A percentile compares a stretch with the other conserved stretches of the same genome.
Conservation (phyloP, 2,113 vertebrate genomes). For the Archilochus colubris region DNA sequence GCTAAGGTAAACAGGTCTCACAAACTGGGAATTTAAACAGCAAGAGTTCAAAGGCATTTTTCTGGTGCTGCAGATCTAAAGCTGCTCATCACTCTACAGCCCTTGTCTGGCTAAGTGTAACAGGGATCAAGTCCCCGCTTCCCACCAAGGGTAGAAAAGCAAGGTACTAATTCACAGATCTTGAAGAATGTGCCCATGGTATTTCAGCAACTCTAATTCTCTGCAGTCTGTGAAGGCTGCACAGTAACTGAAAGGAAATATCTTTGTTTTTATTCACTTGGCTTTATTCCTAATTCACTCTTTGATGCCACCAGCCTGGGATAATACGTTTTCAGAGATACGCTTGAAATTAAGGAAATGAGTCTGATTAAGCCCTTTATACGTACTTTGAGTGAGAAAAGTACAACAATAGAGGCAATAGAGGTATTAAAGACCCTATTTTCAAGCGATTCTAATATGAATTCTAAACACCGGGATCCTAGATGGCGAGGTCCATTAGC, state of each 20-base stretch:
- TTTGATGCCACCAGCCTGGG: slow-evolving; percentile 68
- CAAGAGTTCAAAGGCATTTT: slow-evolving; percentile 32
- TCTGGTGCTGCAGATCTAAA: background rate
- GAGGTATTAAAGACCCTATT: slow-evolving; percentile 37
- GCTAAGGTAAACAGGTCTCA: background rate
- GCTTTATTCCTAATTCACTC: slow-evolving; percentile 66
- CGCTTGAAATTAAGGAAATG: slow-evolving; percentile 62
- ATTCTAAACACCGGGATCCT: background rate
- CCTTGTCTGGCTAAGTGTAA: background rate
- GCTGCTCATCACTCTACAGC: background rate
- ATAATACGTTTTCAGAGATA: slow-evolving; percentile 59
- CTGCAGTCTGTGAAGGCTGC: slow-evolving; percentile 35
- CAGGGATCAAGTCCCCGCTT: background rate
- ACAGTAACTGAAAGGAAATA: slow-evolving; percentile 63
- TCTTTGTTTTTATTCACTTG: slow-evolving; percentile 66
- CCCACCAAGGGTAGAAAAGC: background rate
- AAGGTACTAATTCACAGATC: background rate
- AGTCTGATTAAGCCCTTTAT: slow-evolving; percentile 52
- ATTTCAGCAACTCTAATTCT: slow-evolving; percentile 46
- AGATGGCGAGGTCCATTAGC: background rate
- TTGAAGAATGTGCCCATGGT: slow-evolving; percentile 44
- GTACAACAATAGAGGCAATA: slow-evolving; percentile 56
- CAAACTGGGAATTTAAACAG: background rate
- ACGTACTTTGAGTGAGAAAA: slow-evolving; percentile 42
- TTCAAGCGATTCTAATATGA: slow-evolving; percentile 52